These are phyloP conservation scores for Cremastinae sp. DNA, from an alignment of 2,888 invertebrate genomes.

Conservation along the genomic window DNA sequence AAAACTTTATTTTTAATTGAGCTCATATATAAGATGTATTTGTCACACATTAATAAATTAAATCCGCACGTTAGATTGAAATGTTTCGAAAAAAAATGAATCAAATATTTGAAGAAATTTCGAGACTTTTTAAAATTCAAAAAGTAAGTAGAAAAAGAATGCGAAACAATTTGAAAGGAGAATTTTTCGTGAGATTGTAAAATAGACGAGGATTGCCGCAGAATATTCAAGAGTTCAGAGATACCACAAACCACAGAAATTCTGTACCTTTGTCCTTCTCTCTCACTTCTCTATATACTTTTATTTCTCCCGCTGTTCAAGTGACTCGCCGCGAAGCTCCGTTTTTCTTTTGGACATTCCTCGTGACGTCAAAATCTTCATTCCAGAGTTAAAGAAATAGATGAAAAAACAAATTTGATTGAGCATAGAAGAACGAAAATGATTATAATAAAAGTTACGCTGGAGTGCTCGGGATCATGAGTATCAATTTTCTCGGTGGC, in stretches of 20 bases:
- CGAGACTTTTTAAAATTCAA: no score
- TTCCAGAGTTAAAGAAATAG: constrained; percentile 8
- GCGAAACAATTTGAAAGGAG: constrained; percentile 26
- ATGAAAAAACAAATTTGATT: constrained; percentile 5
- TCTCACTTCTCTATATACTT: not conserved
- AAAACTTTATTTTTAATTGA: no score
- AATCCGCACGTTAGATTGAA: no score
- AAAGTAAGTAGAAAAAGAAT: no score
- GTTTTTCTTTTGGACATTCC: not conserved
- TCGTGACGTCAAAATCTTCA: constrained; percentile 8
- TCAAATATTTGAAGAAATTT: no score
- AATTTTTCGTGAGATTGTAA: constrained; percentile 7
- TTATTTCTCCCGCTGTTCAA: not conserved
- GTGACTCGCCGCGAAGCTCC: constrained; percentile 15
- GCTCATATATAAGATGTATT: no score
- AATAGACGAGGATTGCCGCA: constrained; percentile 12
- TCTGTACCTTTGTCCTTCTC: constrained; percentile 14
- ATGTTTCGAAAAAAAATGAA: no score
- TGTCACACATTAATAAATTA: no score
- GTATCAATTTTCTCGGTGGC: not conserved
- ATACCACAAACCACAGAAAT: constrained; percentile 34
- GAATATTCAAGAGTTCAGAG: constrained; percentile 13
- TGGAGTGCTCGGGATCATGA: not conserved
- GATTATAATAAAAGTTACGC: constrained; percentile 2
- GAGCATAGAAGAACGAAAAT: not conserved